Evolutionary conservation across 2,888 invertebrate genomes (phyloP).

Genomic region (Caenorhabditis virilis): DNA sequence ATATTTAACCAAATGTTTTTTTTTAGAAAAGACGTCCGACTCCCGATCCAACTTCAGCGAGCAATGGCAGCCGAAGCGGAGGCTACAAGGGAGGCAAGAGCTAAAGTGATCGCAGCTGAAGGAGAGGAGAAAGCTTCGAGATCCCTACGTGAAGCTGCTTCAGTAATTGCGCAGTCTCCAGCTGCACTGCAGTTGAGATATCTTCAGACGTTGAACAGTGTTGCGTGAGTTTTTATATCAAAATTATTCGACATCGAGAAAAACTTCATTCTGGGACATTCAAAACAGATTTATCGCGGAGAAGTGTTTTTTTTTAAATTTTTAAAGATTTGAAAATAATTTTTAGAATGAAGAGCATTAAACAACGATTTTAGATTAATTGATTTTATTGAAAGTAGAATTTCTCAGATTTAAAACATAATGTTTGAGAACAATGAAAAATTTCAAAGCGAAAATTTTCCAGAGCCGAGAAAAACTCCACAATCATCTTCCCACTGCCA

Average conservation of each 20-base stretch:
- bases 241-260: too few species aligned
- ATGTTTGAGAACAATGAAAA: not conserved
- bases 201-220: conserved; percentile 83
- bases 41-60: conserved; percentile 87
- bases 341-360: too few species aligned
- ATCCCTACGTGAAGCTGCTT: conserved; percentile 93
- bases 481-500: conserved; percentile 81
- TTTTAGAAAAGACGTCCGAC: conserved; percentile 77
- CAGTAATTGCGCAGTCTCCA: conserved; percentile 83
- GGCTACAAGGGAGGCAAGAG: conserved; percentile 82
- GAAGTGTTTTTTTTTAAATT: too few species aligned
- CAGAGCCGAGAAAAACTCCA: conserved; percentile 67
- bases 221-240: conserved; percentile 72
- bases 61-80: conserved; percentile 96
- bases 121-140: conserved; percentile 85
- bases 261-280: too few species aligned
- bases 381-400: too few species aligned
- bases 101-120: conserved; percentile 82
- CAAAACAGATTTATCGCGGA: too few species aligned
- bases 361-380: too few species aligned
- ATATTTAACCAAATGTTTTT: too few species aligned
- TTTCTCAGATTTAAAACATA: too few species aligned
- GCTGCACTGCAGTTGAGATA: conserved; percentile 92
- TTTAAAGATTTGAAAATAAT: too few species aligned
- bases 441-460: too few species aligned